Evolutionary conservation across 2,888 invertebrate genomes (phyloP), one percentile per base, ranked within the genome.

Genomic region (Siphonodentalium dalli): DNA sequence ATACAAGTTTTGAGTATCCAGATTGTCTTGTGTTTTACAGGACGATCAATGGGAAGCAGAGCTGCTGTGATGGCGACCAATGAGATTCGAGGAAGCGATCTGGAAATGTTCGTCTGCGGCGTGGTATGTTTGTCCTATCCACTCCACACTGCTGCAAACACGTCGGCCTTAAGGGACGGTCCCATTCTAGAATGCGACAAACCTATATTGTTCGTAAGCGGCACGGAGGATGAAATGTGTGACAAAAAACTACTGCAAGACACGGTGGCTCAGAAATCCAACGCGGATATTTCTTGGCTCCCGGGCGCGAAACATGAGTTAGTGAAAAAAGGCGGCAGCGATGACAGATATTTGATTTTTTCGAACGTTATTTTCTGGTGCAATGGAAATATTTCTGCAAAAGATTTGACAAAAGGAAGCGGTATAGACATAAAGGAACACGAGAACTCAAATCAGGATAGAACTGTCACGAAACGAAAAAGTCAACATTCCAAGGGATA

Each of bases 1-100:
- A n/a, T n/a, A n/a, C n/a, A n/a, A n/a, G n/a, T n/a, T n/a, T n/a
- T n/a, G n/a, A n/a, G n/a, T n/a, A n/a, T n/a, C n/a, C n/a, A n/a
- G n/a, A n/a, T n/a, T n/a, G n/a, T n/a, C n/a, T n/a, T n/a, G n/a
- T n/a, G n/a, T 20, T 28, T 53, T 62, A 11, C 49, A 66, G 66
- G 66, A 26, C 47, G 66, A 35, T 66, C 66, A 7, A 66, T 66
- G 66, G 66, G 66, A 21, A 54, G 59, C 1, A 49, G 66, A 28
- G 61, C 64, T 39, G 64, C 66, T 20, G 61, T 61, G 8, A 49
- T 45, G 7, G 52, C 54, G n/a, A 35, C 52, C 11, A 59, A 51
- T 23, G 26, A 40, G 20, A 23, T 40, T 1, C 24, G 20, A 24
- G 58, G 39, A 13, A 21, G 28, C n/a, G 38, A 43, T 29, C 42